phyloP scores from a whole-genome alignment of 2,888 invertebrate species.

The Parnassius glacialis region DNA sequence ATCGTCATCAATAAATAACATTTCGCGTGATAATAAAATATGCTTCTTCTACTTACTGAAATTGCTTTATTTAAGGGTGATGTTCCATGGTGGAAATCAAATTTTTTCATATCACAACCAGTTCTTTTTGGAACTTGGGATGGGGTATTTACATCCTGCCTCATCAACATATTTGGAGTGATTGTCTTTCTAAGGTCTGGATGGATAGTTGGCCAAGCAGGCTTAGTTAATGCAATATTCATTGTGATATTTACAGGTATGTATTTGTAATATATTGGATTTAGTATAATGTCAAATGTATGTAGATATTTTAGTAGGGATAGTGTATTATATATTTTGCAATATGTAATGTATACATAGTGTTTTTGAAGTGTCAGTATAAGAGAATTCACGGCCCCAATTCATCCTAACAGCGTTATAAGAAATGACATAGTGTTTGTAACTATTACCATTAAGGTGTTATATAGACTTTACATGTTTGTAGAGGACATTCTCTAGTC shows the following conservation, averaged over 20 bases:
- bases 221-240: slow-evolving; percentile 88
- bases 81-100: slow-evolving; percentile 97
- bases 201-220: slow-evolving; percentile 97
- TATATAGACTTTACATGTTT: no score
- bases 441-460: no score
- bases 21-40: no score
- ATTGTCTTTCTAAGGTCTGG: slow-evolving; percentile 98
- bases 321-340: no score
- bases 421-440: no score
- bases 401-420: no score
- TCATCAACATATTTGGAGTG: slow-evolving; percentile 98
- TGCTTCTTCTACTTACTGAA: neutral
- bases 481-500: no score
- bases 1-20: neutral
- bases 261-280: neutral
- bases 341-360: no score
- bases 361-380: no score
- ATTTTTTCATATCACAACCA: slow-evolving; percentile 97
- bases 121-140: slow-evolving; percentile 98
- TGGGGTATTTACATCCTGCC: slow-evolving; percentile 98
- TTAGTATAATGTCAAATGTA: neutral
- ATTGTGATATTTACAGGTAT: slow-evolving; percentile 90
- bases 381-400: no score
- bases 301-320: neutral
- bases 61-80: slow-evolving; percentile 79